Evolutionary conservation across 2,888 invertebrate species (phyloP).

Genomic region (Philereme vetulata): DNA sequence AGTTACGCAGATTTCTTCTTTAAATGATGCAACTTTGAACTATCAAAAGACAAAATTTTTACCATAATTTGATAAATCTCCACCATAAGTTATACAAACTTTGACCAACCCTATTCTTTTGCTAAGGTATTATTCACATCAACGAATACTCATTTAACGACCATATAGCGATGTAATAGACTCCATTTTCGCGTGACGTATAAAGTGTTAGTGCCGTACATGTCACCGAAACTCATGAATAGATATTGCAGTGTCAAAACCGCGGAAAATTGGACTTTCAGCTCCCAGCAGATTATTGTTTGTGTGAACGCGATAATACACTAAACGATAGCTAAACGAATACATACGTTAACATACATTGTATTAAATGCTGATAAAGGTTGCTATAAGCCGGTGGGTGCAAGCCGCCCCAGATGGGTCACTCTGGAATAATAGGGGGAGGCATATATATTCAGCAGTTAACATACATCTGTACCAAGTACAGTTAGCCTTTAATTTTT

Average conservation of each 20-base stretch:
- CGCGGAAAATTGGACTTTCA: slow-evolving; percentile 68
- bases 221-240: slow-evolving; percentile 70
- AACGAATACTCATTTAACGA: slow-evolving; percentile 18
- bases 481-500: no score
- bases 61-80: slow-evolving; percentile 11
- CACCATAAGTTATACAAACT: slow-evolving; percentile 29
- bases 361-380: no score
- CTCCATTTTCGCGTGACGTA: slow-evolving; percentile 28
- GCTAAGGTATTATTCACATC: slow-evolving; percentile 40
- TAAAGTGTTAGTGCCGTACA: slow-evolving; percentile 35
- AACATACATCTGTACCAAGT: no score
- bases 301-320: slow-evolving; percentile 41
- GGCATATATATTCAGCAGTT: no score
- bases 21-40: no score
- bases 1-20: no score
- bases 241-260: slow-evolving; percentile 75
- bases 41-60: no score
- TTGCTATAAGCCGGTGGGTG: no score
- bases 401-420: no score
- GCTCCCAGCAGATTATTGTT: slow-evolving; percentile 56
- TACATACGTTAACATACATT: not conserved
- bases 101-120: slow-evolving; percentile 34
- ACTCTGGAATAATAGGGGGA: no score
- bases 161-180: slow-evolving; percentile 28
- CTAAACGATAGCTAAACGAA: slow-evolving; percentile 9